These are phyloP conservation scores for Calephelis virginiensis DNA, from an alignment of 1,140 invertebrate genomes.

Conservation along the genomic window DNA sequence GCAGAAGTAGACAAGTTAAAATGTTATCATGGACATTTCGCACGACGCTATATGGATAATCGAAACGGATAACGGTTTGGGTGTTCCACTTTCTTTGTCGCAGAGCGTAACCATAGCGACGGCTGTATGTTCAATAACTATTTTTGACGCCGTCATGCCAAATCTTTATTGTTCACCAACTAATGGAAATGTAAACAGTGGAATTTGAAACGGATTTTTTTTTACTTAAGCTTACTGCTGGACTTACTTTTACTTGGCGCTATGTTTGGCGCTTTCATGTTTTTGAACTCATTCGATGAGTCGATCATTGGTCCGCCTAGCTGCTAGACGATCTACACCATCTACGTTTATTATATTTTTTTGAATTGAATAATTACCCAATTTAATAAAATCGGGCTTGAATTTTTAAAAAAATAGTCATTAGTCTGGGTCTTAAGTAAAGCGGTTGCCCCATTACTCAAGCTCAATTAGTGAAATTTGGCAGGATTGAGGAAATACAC, in stretches of 20 bases:
- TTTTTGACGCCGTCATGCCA: conserved; percentile 22
- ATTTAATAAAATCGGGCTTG: too few relatives aligned
- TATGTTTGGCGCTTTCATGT: too few relatives aligned
- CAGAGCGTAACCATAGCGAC: conserved; percentile 55
- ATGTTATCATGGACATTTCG: not conserved
- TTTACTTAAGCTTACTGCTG: conserved; percentile 7
- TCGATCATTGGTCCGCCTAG: too few relatives aligned
- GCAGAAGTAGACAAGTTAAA: not conserved
- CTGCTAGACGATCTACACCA: too few relatives aligned
- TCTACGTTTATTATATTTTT: too few relatives aligned
- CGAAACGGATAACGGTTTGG: conserved; percentile 13
- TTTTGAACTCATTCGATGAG: too few relatives aligned
- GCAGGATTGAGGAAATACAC: too few relatives aligned
- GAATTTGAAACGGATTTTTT: not conserved
- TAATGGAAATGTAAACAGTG: not conserved
- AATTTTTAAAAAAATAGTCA: too few relatives aligned
- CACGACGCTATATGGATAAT: conserved; percentile 12
- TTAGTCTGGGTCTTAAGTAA: too few relatives aligned
- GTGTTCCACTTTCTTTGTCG: conserved; percentile 57
- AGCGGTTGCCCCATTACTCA: too few relatives aligned
- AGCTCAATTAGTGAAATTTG: too few relatives aligned
- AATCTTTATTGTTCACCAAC: conserved; percentile 15
- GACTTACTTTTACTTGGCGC: not conserved
- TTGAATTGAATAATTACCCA: too few relatives aligned
- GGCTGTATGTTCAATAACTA: conserved; percentile 48